Evolutionary conservation across 2,888 invertebrate species (phyloP).

Genomic region (Chrysotoxum bicinctum): DNA sequence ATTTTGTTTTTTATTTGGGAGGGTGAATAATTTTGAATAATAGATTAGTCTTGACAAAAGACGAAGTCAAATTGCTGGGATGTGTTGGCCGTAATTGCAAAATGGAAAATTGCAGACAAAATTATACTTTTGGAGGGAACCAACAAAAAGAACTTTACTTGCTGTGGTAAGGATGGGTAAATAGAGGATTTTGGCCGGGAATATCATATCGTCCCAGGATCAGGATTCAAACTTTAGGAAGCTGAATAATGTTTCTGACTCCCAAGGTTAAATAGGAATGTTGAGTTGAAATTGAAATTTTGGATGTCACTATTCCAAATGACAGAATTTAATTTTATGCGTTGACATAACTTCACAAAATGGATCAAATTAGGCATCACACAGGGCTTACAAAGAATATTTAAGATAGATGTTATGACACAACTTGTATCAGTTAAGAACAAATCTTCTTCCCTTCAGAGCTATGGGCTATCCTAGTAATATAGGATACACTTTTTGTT

Average conservation of each 20-base stretch:
- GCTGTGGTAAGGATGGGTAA: not conserved
- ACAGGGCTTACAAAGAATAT: no score
- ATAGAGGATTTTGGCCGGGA: not conserved
- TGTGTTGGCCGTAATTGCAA: not conserved
- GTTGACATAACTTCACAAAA: not conserved
- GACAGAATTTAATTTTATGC: not conserved
- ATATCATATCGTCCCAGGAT: not conserved
- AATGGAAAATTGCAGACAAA: not conserved
- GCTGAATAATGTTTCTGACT: not conserved
- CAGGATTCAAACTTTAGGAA: not conserved
- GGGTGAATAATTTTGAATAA: conserved; percentile 32
- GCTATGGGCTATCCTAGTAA: no score
- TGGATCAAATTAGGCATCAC: not conserved
- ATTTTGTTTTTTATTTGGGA: not conserved
- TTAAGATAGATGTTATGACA: no score
- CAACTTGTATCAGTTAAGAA: no score
- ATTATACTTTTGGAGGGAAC: not conserved
- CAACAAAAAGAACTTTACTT: not conserved
- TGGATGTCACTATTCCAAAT: not conserved
- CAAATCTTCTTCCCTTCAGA: no score
- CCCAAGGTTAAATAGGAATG: not conserved
- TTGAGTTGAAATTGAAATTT: not conserved
- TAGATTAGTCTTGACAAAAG: conserved; percentile 15
- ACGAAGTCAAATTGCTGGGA: conserved; percentile 5
- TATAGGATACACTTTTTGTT: no score